A percentile compares a stretch with the other conserved stretches of the same genome.
Conservation (phyloP, 2,888 invertebrate species). For the Willowsia nigromaculata region DNA sequence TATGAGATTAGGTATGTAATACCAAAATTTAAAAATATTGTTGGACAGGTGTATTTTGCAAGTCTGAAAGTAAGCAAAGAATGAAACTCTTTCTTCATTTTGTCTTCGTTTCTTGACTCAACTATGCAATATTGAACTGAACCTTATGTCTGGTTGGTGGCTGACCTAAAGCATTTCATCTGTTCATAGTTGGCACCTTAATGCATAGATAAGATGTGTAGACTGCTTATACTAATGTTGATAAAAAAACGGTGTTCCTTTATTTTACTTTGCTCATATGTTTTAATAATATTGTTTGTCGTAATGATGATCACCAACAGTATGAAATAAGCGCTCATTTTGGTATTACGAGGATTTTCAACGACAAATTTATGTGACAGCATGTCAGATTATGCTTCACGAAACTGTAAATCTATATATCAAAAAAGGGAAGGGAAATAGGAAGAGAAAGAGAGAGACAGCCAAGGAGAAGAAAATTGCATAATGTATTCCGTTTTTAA, state of each 20-base stretch:
- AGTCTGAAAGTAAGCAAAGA: not conserved
- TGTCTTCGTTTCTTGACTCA: not conserved
- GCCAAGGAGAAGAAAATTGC: too few species aligned
- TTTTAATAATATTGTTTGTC: not conserved
- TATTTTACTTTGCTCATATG: not conserved
- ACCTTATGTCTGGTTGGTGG: not conserved
- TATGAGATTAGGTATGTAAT: too few species aligned
- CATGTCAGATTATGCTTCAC: not conserved
- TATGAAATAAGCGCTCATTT: not conserved
- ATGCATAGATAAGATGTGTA: not conserved
- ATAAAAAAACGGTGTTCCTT: not conserved
- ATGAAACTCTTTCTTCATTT: not conserved
- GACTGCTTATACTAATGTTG: not conserved
- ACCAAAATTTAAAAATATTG: too few species aligned
- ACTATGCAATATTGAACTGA: not conserved
- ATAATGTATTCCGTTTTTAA: not conserved
- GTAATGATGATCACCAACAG: not conserved
- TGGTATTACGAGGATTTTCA: not conserved
- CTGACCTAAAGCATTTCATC: slow-evolving; percentile 7
- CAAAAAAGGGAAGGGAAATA: not conserved
- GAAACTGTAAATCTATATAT: not conserved
- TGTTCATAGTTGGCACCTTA: not conserved
- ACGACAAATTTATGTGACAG: not conserved
- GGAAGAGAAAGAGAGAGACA: too few species aligned
- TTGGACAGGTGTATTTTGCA: slow-evolving; percentile 41